These are phyloP conservation scores for Aphaenogaster rudis DNA, from an alignment of 1,140 invertebrate genomes.

Conservation along the genomic window DNA sequence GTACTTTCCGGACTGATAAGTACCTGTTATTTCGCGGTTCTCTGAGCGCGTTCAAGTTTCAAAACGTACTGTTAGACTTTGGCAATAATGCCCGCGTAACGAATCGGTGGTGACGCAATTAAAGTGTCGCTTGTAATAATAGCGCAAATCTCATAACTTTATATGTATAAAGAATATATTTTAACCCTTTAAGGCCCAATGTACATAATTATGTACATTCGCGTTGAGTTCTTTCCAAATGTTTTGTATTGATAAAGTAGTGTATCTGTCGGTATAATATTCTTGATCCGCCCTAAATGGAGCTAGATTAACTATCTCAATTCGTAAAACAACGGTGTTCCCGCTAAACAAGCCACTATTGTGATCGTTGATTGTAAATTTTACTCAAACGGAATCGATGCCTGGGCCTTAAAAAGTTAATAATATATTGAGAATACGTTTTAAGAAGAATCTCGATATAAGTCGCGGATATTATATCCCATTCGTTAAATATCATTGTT, in stretches of 20 bases:
- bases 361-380: too few relatives aligned
- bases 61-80: conserved; percentile 5
- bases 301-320: too few relatives aligned
- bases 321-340: too few relatives aligned
- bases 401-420: not conserved
- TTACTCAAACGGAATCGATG: too few relatives aligned
- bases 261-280: too few relatives aligned
- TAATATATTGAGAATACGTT: not conserved
- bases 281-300: too few relatives aligned
- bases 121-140: not conserved
- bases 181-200: too few relatives aligned
- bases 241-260: too few relatives aligned
- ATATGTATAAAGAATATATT: not conserved
- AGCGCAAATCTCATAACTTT: not conserved
- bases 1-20: conserved; percentile 51
- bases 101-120: not conserved
- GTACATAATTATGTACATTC: too few relatives aligned
- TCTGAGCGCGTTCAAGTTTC: conserved; percentile 14
- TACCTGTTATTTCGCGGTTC: conserved; percentile 36
- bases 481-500: not conserved
- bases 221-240: too few relatives aligned
- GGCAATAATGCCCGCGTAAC: not conserved
- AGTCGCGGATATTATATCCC: not conserved
- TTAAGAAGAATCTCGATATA: not conserved
- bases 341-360: too few relatives aligned